These are phyloP conservation scores for Leptopilina clavipes DNA, from an alignment of 1,140 invertebrate species.

Conservation along the genomic window DNA sequence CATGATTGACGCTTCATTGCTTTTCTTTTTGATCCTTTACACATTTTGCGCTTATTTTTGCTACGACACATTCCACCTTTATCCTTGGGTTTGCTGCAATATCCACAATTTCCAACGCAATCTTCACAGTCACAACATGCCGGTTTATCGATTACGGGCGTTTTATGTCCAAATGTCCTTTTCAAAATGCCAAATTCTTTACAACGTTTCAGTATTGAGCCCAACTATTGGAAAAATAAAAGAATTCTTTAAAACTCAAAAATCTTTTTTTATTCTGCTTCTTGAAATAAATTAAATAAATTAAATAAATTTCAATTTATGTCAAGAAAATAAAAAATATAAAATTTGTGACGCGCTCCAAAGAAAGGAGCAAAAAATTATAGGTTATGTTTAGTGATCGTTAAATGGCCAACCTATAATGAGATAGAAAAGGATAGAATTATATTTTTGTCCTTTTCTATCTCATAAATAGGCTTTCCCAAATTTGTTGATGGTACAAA, in stretches of 20 bases:
- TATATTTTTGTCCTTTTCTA: too few relatives aligned
- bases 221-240: conserved; percentile 45
- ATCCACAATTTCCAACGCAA: conserved; percentile 50
- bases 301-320: too few relatives aligned
- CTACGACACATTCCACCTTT: not conserved
- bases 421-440: too few relatives aligned
- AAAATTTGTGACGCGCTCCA: too few relatives aligned
- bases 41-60: conserved; percentile 24
- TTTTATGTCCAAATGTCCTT: not conserved
- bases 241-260: not conserved
- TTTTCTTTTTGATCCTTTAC: conserved; percentile 36
- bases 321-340: too few relatives aligned
- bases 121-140: conserved; percentile 48
- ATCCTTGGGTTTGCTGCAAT: conserved; percentile 40
- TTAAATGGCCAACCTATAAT: too few relatives aligned
- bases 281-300: too few relatives aligned
- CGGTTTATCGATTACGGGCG: conserved; percentile 23
- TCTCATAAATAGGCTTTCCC: too few relatives aligned
- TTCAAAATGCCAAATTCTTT: conserved; percentile 47
- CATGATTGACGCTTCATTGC: not conserved
- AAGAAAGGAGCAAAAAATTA: too few relatives aligned
- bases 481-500: too few relatives aligned
- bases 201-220: conserved; percentile 42
- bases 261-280: not conserved
- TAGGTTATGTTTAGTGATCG: too few relatives aligned